Base-by-base conservation (phyloP, 1,140 invertebrate species). In the Schmidtea mediterranea region DNA sequence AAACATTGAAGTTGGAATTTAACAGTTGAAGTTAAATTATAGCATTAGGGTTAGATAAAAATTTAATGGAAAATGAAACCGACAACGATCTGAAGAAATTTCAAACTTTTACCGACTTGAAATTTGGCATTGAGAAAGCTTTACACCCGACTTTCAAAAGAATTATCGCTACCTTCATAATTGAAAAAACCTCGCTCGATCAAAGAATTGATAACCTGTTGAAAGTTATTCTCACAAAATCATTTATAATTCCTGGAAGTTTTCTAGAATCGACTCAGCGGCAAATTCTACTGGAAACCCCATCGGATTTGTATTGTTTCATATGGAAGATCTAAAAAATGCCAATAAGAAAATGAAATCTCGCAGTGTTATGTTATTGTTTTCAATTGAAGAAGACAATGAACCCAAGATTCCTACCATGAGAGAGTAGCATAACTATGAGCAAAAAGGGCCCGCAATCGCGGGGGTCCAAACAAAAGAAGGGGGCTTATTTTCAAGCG, bases 61-160 rank as follows among this genome's bases (percentile, higher is more conserved):
- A n/a, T n/a, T n/a, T n/a, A n/a, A n/a, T n/a, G n/a, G 62, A 59
- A 18, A 62, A 55, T 52, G 65, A 66, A 43, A 60, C 62, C 23
- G 64, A 66, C 50, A 64, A 60, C 43, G 63, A 65, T 51, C 53
- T 67, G n/a, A 65, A 65, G 59, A 67, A 70, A 49, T 69, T 65
- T 54, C 67, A 69, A 53, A 67, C 67, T 1, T 69, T 66, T 49
- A 61, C 62, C 45, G 67, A 69, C 49, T 55, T 69, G 8, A 58
- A 65, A 53, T 65, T 64, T 52, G 62, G 60, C 38, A 68, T 68
- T 53, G 62, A 65, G 38, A 66, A 67, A 47, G 58, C 57, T n/a
- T 70, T 67, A 62, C 68, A 69, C 55, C 68, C 67, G 12, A 58
- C 57, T 2, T 58, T 68, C 10, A 60, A 60, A 54, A 62, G 59